Base-by-base conservation (phyloP, 2,888 invertebrate genomes). In the Idaea dimidiata region DNA sequence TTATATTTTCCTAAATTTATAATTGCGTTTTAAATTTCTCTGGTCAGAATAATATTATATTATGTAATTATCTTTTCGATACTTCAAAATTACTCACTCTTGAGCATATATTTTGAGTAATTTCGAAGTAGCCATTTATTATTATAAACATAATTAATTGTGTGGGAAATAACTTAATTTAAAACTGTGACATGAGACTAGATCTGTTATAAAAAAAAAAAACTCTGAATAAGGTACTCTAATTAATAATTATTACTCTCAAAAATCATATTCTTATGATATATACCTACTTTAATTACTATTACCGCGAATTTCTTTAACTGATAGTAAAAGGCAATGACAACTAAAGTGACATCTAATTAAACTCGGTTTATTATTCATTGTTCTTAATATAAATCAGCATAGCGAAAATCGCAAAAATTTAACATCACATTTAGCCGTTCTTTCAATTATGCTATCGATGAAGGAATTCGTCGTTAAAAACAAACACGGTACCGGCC, bases 101-200 rank as follows among this genome's bases (percentile, higher is more conserved):
- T 43, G 43, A 43, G 43, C 43, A 43, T 43, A 43, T 43, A 43
- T 43, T 43, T 43, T 43, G 43, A 43, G 43, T 43, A 43, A 43
- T 43, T 43, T 43, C 43, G 10, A 43, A 43, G 14, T 43, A 24
- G 24, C 24, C 24, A 24, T 24, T 24, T 24, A 43, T 43, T 43
- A 43, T 14, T 14, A 43, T 43, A 43, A 43, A 43, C 8, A 43
- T 43, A 71, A 72, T 71, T 72, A 75, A 73, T 7, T 4, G 56
- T 56, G 66, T 68, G 65, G 78, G 76, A 75, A 79, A 81, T 84
- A 89, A 88, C 87, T 89, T 90, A 89, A 80, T 75, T 91, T 91
- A 91, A 91, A 91, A 91, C 91, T 91, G 91, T 91, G 90, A 91
- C 85, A 81, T 78, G 84, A 89, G 91, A 92, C 91, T 92, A 92